Percentiles rank a stretch among this genome's conserved stretches.
phyloP scores from a whole-genome alignment of 2,797 vertebrate genomes.

The Lutjanus argentimaculatus region DNA sequence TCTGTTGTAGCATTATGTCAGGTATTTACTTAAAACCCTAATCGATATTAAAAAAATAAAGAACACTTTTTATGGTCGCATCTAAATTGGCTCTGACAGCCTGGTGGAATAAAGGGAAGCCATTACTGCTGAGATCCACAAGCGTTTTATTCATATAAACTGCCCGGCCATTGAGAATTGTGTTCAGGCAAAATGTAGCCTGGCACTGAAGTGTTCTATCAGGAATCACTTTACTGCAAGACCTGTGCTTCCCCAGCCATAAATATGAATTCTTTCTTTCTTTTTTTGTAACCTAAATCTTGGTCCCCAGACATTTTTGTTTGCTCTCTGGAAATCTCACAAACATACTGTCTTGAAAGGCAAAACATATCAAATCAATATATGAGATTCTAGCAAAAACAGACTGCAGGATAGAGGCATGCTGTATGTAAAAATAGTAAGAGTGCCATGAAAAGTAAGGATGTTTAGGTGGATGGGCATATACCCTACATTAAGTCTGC shows the following conservation, averaged over 20 bases:
- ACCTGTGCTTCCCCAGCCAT: conserved; percentile 22
- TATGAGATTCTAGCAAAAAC: not conserved
- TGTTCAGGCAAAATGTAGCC: conserved; percentile 45
- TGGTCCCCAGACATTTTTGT: not conserved
- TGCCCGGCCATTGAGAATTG: conserved; percentile 33
- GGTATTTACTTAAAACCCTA: conserved; percentile 76
- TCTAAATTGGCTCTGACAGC: conserved; percentile 78
- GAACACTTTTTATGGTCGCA: conserved; percentile 63
- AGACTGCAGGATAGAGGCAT: not conserved
- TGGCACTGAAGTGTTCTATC: conserved; percentile 38
- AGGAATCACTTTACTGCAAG: conserved; percentile 35
- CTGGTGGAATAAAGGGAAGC: conserved; percentile 51
- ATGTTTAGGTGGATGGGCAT: no score
- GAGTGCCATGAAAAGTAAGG: not conserved
- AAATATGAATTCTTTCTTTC: conserved; percentile 24
- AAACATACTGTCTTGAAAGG: conserved; percentile 21
- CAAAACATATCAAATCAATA: conserved; percentile 18
- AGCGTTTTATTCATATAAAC: conserved; percentile 53
- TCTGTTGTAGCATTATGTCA: conserved; percentile 67
- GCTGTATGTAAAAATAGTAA: conserved; percentile 2
- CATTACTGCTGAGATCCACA: conserved; percentile 59
- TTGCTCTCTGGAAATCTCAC: conserved; percentile 15
- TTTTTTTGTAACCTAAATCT: conserved; percentile 22
- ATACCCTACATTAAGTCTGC: no score
- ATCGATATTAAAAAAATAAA: conserved; percentile 72